Evolutionary conservation across 2,797 vertebrate genomes (phyloP), one percentile per base, ranked within the genome.

Genomic region (Varecia variegata): DNA sequence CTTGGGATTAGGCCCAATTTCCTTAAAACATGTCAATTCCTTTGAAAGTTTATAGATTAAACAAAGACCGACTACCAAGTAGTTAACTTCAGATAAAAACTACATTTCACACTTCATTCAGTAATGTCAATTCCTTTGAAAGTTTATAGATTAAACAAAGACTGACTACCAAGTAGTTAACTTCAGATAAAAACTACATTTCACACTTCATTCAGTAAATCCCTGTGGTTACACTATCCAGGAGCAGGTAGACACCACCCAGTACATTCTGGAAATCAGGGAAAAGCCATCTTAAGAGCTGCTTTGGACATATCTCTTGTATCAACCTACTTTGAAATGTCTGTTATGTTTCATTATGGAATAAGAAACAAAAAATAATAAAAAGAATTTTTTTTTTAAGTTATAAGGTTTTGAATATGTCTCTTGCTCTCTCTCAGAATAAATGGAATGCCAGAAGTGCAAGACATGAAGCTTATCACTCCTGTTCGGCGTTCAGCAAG

Each of bases 401-500:
- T 77, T 47, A 10, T 15, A 5, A 65, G 56, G 21, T 68, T 81
- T 50, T 90, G 54, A 94, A 35, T 23, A 1, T 21, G 0, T 54
- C 52, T 88, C 81, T 91, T 77, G 10, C 65, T 88, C 0, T 84
- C 79, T 89, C 91, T n/a, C 93, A 97, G 97, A 32, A 32, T 93
- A 17, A 77, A 25, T 0, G 96, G 97, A 7, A 82, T 97, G 93
- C 93, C 94, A 0, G 45, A 98, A 25, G 79, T 98, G 6, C 99
- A 97, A 1, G 98, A 99, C 91, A 45, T 99, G 77, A 99, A 99
- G 56, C 98, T 99, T 62, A 95, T 99, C 95, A 99, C 99, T 0
- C 99, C 99, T 0, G 99, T 99, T 3, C 98, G 99, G 7, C 99
- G 99, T 2, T 99, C 99, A 0, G 90, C 98, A 32, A 98, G 99